Evolutionary conservation across 2,888 invertebrate genomes (phyloP).

Genomic region (Macrophya annulata): DNA sequence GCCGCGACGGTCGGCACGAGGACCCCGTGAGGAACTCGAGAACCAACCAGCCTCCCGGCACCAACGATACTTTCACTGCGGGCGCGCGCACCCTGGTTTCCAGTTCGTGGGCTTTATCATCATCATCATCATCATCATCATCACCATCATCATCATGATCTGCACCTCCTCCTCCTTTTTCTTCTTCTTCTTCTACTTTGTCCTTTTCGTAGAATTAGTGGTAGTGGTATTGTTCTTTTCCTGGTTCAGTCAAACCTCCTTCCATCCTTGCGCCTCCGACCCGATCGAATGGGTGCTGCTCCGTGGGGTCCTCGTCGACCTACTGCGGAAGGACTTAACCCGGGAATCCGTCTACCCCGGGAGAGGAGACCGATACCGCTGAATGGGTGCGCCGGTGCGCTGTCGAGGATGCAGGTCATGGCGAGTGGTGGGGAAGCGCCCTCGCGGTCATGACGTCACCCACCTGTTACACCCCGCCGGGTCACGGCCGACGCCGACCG

Average conservation of each 20-base stretch:
- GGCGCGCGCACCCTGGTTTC: constrained; percentile 64
- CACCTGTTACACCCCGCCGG: constrained; percentile 76
- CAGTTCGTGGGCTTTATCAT: constrained; percentile 62
- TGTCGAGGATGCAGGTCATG: constrained; percentile 59
- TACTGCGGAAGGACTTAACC: constrained; percentile 46
- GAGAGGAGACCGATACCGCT: constrained; percentile 44
- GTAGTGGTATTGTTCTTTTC: background rate
- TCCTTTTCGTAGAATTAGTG: background rate
- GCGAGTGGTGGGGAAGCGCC: constrained; percentile 58
- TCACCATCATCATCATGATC: background rate
- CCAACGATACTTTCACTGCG: constrained; percentile 71
- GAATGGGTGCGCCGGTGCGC: constrained; percentile 57
- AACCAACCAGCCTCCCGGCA: constrained; percentile 53
- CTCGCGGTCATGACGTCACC: constrained; percentile 71
- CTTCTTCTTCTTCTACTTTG: background rate
- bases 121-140: constrained; percentile 45
- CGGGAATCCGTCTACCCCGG: constrained; percentile 53
- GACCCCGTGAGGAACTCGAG: constrained; percentile 46
- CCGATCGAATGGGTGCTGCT: constrained; percentile 20
- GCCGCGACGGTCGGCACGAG: constrained; percentile 49
- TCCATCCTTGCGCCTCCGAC: background rate
- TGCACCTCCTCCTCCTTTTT: background rate
- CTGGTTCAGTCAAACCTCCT: background rate
- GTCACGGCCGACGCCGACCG: constrained; percentile 47
- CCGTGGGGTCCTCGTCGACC: constrained; percentile 37